Evolutionary conservation across 2,888 invertebrate genomes (phyloP).

Genomic region (Pyralis farinalis): DNA sequence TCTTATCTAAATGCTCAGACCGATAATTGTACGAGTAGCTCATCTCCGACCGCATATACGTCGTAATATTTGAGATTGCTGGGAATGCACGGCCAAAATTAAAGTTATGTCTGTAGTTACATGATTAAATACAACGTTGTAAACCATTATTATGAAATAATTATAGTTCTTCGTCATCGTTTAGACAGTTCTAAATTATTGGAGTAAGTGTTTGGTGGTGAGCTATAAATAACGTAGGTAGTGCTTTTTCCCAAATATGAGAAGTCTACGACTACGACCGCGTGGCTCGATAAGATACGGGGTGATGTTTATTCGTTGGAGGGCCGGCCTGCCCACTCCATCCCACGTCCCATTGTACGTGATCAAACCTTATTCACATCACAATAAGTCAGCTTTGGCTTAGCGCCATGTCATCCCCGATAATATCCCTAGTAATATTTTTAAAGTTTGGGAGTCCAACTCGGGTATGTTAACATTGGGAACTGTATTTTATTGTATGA

Average conservation of each 20-base stretch:
- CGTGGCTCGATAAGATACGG: slow-evolving; percentile 36
- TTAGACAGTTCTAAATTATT: too few species aligned
- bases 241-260: slow-evolving; percentile 20
- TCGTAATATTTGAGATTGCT: too few species aligned
- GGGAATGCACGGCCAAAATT: too few species aligned
- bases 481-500: too few species aligned
- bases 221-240: slow-evolving; percentile 1
- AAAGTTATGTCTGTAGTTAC: too few species aligned
- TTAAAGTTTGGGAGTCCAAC: slow-evolving; percentile 9
- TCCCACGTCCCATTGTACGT: slow-evolving; percentile 65
- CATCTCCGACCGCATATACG: too few species aligned
- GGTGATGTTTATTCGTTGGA: slow-evolving; percentile 53
- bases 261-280: slow-evolving; percentile 25
- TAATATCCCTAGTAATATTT: slow-evolving; percentile 30
- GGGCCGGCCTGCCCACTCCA: slow-evolving; percentile 59
- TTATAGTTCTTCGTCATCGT: too few species aligned
- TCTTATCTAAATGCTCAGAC: too few species aligned
- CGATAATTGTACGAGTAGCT: too few species aligned
- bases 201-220: neutral
- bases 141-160: too few species aligned
- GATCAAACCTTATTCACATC: slow-evolving; percentile 74
- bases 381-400: slow-evolving; percentile 65
- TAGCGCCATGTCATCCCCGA: slow-evolving; percentile 52
- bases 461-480: too few species aligned
- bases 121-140: too few species aligned